These are phyloP conservation scores for Eulemur coronatus DNA, from an alignment of 2,797 vertebrate genomes.

Conservation along the genomic window DNA sequence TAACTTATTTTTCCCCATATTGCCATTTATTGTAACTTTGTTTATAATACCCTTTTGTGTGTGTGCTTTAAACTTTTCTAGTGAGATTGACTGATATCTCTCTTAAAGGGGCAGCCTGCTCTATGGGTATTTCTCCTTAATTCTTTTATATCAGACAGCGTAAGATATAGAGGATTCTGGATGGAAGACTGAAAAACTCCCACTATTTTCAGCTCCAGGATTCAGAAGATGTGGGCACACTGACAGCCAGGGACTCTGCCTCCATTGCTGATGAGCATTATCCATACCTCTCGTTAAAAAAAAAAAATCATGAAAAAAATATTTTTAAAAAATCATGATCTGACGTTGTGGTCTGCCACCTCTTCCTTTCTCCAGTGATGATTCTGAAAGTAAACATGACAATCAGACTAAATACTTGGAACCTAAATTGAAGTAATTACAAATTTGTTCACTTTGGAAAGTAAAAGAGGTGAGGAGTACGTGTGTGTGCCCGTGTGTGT, in stretches of 20 bases:
- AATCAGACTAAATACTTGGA: slow-evolving; percentile 5
- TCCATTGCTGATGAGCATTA: neutral
- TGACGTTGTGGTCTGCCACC: neutral
- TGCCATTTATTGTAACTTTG: neutral
- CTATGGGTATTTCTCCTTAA: neutral
- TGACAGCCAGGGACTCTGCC: neutral
- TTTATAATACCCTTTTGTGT: neutral
- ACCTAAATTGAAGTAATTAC: slow-evolving; percentile 8
- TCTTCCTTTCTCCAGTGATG: neutral
- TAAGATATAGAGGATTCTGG: neutral
- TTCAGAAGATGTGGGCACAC: neutral
- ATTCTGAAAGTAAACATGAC: slow-evolving; percentile 14
- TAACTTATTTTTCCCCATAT: neutral
- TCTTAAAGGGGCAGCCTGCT: neutral
- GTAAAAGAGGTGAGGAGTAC: neutral
- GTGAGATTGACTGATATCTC: neutral
- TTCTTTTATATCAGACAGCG: neutral
- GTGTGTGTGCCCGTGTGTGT: neutral
- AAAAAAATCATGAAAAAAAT: neutral
- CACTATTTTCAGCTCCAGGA: neutral
- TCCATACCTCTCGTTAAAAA: neutral
- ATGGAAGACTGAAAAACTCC: neutral
- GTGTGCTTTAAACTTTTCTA: neutral
- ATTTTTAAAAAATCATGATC: neutral
- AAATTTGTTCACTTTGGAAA: slow-evolving; percentile 37